phyloP scores from a whole-genome alignment of 2,888 invertebrate species.

The Luffia ferchaultella region DNA sequence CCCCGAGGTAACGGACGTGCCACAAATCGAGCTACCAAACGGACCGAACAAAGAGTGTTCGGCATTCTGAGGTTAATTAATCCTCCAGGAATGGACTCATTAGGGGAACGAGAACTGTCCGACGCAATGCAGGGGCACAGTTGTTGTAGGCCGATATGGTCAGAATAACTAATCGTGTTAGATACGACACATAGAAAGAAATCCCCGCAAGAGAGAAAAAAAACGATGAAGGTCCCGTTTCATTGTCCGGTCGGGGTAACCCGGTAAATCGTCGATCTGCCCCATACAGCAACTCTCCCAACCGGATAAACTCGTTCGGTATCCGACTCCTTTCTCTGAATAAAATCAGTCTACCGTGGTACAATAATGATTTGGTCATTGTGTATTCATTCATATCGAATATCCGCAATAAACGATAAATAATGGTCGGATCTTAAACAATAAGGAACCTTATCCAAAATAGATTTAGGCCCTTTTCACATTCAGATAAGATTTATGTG shows the following conservation, averaged over 20 bases:
- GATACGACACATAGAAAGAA: no score
- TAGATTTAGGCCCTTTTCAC: slow-evolving; percentile 7
- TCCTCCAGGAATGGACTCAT: slow-evolving; percentile 31
- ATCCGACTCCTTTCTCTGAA: slow-evolving; percentile 33
- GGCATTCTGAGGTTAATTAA: slow-evolving; percentile 38
- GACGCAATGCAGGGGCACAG: slow-evolving; percentile 9
- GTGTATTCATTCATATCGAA: slow-evolving; percentile 36
- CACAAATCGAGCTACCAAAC: slow-evolving; percentile 12
- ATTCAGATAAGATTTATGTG: no score
- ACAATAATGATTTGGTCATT: slow-evolving; percentile 39
- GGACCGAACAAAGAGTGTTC: slow-evolving; percentile 26
- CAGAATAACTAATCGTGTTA: slow-evolving; percentile 21
- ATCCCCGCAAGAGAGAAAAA: slow-evolving; percentile 9
- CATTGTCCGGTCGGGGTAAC: slow-evolving; percentile 17
- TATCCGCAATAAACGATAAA: slow-evolving; percentile 26
- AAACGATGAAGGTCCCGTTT: slow-evolving; percentile 20
- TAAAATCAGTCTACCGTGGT: slow-evolving; percentile 43
- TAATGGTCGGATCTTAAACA: slow-evolving; percentile 9
- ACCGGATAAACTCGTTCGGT: slow-evolving; percentile 36
- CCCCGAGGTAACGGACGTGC: not conserved
- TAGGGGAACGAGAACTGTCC: slow-evolving; percentile 26
- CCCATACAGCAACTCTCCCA: slow-evolving; percentile 17
- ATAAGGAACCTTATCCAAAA: slow-evolving; percentile 11
- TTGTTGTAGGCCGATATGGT: slow-evolving; percentile 16
- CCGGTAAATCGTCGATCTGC: slow-evolving; percentile 31